Evolutionary conservation across 1,140 invertebrate genomes (phyloP).

Genomic region (Camponotus vicinus): DNA sequence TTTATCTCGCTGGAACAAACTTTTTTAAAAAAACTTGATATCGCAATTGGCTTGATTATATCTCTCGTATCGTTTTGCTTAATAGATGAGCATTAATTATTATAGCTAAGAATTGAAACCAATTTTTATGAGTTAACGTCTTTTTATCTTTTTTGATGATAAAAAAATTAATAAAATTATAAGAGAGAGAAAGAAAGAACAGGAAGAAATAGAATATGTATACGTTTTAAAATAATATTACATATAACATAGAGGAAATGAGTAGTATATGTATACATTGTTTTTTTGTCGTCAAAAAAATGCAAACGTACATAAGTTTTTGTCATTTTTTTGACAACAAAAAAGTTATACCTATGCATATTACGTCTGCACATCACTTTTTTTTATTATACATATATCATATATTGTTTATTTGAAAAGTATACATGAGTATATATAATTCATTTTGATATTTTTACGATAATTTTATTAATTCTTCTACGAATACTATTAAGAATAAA

Average conservation of each 20-base stretch:
- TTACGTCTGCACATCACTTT: too few relatives aligned
- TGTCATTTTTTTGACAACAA: too few relatives aligned
- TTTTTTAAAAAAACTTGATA: constrained; percentile 19
- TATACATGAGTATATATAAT: background rate
- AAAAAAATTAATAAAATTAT: background rate
- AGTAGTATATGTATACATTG: background rate
- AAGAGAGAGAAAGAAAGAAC: too few relatives aligned
- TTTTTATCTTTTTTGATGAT: background rate
- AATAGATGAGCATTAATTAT: constrained; percentile 8
- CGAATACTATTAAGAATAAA: background rate
- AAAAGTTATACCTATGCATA: too few relatives aligned
- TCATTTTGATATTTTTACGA: background rate
- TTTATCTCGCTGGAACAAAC: constrained; percentile 44
- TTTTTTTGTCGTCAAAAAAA: background rate
- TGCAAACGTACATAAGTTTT: too few relatives aligned
- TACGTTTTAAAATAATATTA: background rate
- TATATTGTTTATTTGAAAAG: too few relatives aligned
- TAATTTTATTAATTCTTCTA: background rate
- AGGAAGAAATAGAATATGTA: background rate
- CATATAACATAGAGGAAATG: background rate
- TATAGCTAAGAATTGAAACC: background rate
- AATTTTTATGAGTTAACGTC: background rate
- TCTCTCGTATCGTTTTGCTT: background rate
- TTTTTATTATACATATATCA: too few relatives aligned
- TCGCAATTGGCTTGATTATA: constrained; percentile 34